Base-by-base conservation (phyloP, 2,113 vertebrate genomes). In the Anoura caudifer region DNA sequence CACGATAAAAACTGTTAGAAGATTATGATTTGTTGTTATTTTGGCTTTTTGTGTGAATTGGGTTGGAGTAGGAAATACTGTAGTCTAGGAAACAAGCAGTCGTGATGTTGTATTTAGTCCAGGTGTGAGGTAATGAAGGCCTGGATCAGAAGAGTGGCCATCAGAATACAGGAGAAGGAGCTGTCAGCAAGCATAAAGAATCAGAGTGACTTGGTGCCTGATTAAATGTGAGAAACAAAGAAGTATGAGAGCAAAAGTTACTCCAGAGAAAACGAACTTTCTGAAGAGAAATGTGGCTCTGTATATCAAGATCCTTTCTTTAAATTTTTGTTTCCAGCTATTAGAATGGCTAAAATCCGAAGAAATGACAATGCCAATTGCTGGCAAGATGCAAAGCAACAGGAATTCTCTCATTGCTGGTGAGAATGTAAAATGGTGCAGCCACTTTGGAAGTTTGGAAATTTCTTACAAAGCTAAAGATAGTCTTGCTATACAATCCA, bases 251-350 rank as follows among this genome's bases (percentile, higher is more conserved):
- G 80, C 33, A 87, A 72, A 85, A 77, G 38, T 94, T 87, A 82
- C 36, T 87, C 38, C 38, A 91, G 72, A 70, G 56, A 88, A 88
- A 94, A 91, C 24, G 77, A 33, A 82, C 76, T 70, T 87, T 77
- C 50, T 77, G 15, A 91, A 87, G 70, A 69, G 84, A 88, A 84
- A 84, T 69, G 8, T 87, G 5, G n/a, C 59, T 87, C 77, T 88
- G 36, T 63, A 28, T 38, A 69, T 87, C 83, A 94, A 90, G 38
- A 82, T 90, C 24, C 26, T 81, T 70, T 82, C 65, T 77, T 95
- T 83, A 91, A 91, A 87, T 41, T 52, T 92, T 82, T 87, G 76
- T 95, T 95, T 82, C 33, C 31, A 45, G 12, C 59, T 82, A 76
- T 76, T 87, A 72, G 61, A 91, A 72, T 83, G 36, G 19, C 52